phyloP scores from a whole-genome alignment of 2,888 invertebrate species.

The Heliconius charithonia region DNA sequence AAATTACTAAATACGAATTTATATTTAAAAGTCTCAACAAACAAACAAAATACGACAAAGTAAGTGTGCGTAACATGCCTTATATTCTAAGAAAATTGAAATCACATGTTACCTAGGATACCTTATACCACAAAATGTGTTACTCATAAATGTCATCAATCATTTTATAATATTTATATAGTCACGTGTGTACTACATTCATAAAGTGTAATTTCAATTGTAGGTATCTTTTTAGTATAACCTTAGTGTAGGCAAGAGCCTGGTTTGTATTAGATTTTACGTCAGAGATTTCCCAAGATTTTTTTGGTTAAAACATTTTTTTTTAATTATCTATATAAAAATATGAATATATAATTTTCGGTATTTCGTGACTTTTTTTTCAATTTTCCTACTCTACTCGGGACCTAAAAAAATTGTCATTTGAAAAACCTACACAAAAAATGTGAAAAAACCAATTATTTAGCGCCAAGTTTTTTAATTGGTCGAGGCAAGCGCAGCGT shows the following conservation, averaged over 20 bases:
- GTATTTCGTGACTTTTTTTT: background rate
- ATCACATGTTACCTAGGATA: slow-evolving; percentile 6
- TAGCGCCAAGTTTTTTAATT: no score
- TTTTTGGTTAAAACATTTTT: no score
- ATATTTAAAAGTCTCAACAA: background rate
- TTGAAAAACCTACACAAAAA: no score
- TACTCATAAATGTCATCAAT: slow-evolving; percentile 21
- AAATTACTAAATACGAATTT: no score
- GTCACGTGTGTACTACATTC: background rate
- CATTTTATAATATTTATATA: background rate
- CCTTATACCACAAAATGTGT: background rate
- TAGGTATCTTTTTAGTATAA: background rate
- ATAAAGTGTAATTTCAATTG: background rate
- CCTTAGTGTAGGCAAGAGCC: background rate
- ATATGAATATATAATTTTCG: background rate
- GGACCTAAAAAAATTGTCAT: no score
- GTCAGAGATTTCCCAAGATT: background rate
- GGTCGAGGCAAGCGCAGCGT: no score
- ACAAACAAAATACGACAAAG: background rate
- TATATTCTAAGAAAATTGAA: slow-evolving; percentile 11
- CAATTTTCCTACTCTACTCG: no score
- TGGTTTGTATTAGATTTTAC: background rate
- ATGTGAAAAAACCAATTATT: no score
- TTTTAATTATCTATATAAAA: no score
- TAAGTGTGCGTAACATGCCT: background rate